Conservation (phyloP, 2,113 vertebrate species). For the Ceuthmochares aereus region DNA sequence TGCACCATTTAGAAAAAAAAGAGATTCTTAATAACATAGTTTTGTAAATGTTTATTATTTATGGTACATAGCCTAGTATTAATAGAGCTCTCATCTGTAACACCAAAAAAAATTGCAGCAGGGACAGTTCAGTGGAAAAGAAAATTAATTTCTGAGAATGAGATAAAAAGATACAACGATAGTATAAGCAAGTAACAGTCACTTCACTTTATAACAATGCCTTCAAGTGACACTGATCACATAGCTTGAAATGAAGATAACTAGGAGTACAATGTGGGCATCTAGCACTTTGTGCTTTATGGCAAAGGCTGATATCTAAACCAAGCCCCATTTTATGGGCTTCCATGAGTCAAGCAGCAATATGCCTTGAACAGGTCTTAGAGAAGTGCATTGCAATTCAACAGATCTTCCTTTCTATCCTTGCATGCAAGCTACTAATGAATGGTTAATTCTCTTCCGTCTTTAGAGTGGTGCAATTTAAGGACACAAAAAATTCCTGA, state of each 20-base stretch:
- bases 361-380: not conserved
- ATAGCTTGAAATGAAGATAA: not conserved
- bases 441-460: not conserved
- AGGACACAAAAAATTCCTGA: not conserved
- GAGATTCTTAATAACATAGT: not conserved
- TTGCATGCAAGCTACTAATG: rapidly evolving
- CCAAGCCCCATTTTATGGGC: not conserved
- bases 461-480: not conserved
- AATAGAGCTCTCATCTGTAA: not conserved
- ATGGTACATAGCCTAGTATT: not conserved
- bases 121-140: not conserved
- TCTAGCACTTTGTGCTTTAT: not conserved
- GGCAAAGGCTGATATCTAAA: not conserved
- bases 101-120: not conserved
- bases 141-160: not conserved
- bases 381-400: not conserved
- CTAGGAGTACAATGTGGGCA: not conserved
- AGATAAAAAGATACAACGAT: not conserved
- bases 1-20: not conserved
- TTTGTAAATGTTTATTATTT: not conserved
- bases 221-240: not conserved
- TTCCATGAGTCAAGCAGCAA: not conserved
- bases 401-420: not conserved
- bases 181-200: not conserved
- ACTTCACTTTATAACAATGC: not conserved